Conservation (phyloP, 2,797 vertebrate species). For the Arnoldichthys spilopterus region DNA sequence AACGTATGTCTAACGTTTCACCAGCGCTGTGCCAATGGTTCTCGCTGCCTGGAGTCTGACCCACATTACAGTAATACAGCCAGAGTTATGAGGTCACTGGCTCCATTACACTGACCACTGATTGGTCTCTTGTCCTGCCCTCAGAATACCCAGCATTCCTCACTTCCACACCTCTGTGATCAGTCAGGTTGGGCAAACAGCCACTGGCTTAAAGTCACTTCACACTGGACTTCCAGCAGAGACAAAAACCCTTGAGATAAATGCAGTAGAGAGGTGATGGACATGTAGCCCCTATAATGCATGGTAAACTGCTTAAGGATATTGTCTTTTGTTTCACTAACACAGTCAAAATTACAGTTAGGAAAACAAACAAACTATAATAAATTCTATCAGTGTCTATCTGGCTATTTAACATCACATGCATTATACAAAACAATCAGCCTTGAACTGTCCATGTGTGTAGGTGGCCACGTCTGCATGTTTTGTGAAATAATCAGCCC, state of each 20-base stretch:
- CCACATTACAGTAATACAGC: constrained; percentile 48
- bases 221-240: constrained; percentile 10
- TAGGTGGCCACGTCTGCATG: neutral
- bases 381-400: too few species aligned
- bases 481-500: too few species aligned
- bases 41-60: constrained; percentile 28
- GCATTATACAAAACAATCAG: neutral
- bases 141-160: constrained; percentile 55
- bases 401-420: neutral
- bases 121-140: constrained; percentile 42
- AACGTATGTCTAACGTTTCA: constrained; percentile 35
- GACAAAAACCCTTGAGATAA: neutral
- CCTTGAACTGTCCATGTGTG: constrained; percentile 8
- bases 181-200: constrained; percentile 14
- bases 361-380: neutral
- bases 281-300: neutral
- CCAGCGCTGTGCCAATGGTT: constrained; percentile 2
- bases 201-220: constrained; percentile 20
- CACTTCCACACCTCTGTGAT: constrained; percentile 37
- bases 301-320: neutral
- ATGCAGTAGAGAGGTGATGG: neutral
- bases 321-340: neutral
- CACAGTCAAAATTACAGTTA: neutral
- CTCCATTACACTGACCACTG: constrained; percentile 30
- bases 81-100: constrained; percentile 51